These are phyloP conservation scores for Orestias chungarensis DNA, from an alignment of 2,797 vertebrate species.

Conservation along the genomic window DNA sequence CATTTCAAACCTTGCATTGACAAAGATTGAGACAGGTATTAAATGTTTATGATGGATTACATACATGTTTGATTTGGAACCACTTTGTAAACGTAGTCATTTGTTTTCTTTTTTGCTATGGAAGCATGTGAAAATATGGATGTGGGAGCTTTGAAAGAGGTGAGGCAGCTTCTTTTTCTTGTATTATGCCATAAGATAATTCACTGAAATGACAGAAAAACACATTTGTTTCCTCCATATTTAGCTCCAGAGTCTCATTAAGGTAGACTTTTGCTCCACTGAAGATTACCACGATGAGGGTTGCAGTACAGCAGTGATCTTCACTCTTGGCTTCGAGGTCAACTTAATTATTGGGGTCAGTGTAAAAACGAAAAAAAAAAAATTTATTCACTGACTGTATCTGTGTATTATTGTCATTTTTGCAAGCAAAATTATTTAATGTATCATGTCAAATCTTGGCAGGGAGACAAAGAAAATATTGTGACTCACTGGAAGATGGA, in stretches of 20 bases:
- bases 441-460: not conserved
- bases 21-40: conserved; percentile 87
- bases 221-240: not conserved
- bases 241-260: conserved; percentile 89
- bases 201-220: not conserved
- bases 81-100: conserved; percentile 4
- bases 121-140: conserved; percentile 87
- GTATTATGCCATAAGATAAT: not conserved
- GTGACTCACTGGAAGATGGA: conserved; percentile 87
- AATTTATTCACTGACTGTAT: not conserved
- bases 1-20: conserved; percentile 86
- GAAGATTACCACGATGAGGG: conserved; percentile 81
- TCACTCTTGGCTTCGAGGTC: conserved; percentile 74
- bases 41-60: not conserved
- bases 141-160: conserved; percentile 82
- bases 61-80: not conserved
- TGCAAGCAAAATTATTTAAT: not conserved
- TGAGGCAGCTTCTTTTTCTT: conserved; percentile 44
- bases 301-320: conserved; percentile 82
- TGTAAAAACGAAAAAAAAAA: conserved; percentile 12
- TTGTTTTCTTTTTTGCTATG: conserved; percentile 19
- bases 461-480: conserved; percentile 84
- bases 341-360: conserved; percentile 88
- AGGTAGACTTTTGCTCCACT: conserved; percentile 85
- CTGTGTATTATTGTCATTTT: not conserved